Conservation (phyloP, 2,888 invertebrate genomes). For the Apamea epomidion region DNA sequence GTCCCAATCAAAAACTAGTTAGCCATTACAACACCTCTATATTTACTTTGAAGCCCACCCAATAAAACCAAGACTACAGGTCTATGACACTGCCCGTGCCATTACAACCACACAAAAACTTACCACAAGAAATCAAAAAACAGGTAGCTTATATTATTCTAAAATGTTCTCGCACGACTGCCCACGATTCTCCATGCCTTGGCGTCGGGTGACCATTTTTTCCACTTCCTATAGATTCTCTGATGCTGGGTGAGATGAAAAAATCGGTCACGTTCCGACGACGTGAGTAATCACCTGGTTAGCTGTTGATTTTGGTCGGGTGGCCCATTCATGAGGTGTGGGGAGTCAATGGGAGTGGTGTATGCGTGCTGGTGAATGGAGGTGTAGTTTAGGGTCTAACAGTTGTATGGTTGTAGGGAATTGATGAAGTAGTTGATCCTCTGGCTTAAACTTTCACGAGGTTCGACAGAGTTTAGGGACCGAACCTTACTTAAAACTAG, state of each 20-base stretch:
- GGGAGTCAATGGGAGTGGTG: conserved; percentile 46
- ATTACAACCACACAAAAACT: conserved; percentile 68
- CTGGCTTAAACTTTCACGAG: background rate
- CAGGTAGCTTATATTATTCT: conserved; percentile 79
- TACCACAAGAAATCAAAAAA: conserved; percentile 77
- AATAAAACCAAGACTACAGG: conserved; percentile 56
- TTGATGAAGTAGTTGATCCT: background rate
- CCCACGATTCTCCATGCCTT: conserved; percentile 76
- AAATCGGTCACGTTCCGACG: conserved; percentile 75
- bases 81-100: conserved; percentile 73
- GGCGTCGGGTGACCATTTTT: conserved; percentile 73
- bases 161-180: conserved; percentile 70
- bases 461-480: background rate
- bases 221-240: conserved; percentile 56
- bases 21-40: conserved; percentile 29
- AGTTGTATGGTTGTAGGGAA: background rate
- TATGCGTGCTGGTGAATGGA: conserved; percentile 29
- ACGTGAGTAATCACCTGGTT: conserved; percentile 82
- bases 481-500: too few relatives aligned
- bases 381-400: background rate
- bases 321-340: conserved; percentile 66
- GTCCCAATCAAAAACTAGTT: conserved; percentile 9
- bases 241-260: conserved; percentile 66
- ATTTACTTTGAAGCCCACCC: conserved; percentile 50
- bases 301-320: conserved; percentile 70